Conservation (phyloP, 1,140 invertebrate species). For the Diabrotica undecimpunctata region DNA sequence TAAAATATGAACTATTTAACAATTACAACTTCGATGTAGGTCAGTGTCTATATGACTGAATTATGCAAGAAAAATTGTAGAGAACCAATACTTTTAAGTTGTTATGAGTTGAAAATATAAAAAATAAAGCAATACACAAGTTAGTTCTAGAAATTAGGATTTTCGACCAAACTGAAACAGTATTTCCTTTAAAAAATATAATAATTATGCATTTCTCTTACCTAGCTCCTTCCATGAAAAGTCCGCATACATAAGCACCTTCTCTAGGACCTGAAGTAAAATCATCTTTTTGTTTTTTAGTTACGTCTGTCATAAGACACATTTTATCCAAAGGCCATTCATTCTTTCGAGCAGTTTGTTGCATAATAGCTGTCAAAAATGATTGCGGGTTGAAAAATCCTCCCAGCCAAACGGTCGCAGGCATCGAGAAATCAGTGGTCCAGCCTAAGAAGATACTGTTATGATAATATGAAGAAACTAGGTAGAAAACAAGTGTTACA, state of each 20-base stretch:
- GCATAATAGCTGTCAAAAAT: conserved; percentile 96
- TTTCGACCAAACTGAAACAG: no score
- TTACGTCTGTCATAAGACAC: conserved; percentile 92
- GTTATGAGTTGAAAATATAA: no score
- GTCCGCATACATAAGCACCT: conserved; percentile 84
- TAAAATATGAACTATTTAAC: no score
- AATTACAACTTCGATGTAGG: no score
- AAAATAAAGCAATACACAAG: no score
- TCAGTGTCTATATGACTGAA: no score
- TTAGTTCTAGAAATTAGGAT: no score
- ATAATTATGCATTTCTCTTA: neutral
- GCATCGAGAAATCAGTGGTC: conserved; percentile 76
- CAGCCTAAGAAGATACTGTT: conserved; percentile 50
- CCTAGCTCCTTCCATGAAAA: conserved; percentile 91
- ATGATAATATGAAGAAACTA: no score
- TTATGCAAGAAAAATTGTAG: no score
- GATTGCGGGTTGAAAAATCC: conserved; percentile 97
- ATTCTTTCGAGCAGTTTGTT: conserved; percentile 90
- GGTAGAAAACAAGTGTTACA: no score
- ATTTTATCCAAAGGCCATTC: conserved; percentile 95
- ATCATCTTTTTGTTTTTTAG: conserved; percentile 86
- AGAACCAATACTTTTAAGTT: no score
- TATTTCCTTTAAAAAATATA: no score
- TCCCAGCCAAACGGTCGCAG: conserved; percentile 84
- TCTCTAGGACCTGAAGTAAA: conserved; percentile 75